These are phyloP conservation scores for Cerceris ruficornis DNA, from an alignment of 2,888 invertebrate species.

Conservation along the genomic window DNA sequence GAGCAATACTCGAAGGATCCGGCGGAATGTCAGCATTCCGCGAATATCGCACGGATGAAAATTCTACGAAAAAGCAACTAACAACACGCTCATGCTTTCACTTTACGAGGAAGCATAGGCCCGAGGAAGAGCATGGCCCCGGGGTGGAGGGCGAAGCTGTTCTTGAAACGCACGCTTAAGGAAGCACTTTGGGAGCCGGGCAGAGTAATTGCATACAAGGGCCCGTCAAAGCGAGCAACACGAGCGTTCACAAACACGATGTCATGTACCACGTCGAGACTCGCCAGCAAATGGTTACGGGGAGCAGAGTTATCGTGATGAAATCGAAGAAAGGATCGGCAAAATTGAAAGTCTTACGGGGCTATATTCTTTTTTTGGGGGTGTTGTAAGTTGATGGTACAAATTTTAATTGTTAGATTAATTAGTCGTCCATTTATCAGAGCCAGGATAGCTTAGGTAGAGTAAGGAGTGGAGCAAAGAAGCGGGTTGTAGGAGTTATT, in stretches of 20 bases:
- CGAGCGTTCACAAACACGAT: slow-evolving; percentile 38
- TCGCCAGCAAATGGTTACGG: slow-evolving; percentile 22
- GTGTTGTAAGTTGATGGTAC: too few relatives aligned
- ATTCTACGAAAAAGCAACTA: slow-evolving; percentile 48
- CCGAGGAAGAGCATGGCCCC: slow-evolving; percentile 19
- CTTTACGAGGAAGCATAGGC: slow-evolving; percentile 44
- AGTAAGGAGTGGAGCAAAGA: too few relatives aligned
- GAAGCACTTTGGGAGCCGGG: slow-evolving; percentile 64
- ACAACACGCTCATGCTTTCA: slow-evolving; percentile 48
- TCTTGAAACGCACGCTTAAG: slow-evolving; percentile 62
- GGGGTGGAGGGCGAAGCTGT: slow-evolving; percentile 22
- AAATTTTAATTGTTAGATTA: too few relatives aligned
- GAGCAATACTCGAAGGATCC: slow-evolving; percentile 13
- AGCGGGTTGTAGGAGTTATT: too few relatives aligned
- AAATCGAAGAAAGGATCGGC: slow-evolving; percentile 1
- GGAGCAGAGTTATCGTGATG: neutral
- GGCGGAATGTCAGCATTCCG: slow-evolving; percentile 26
- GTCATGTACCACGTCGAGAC: slow-evolving; percentile 15
- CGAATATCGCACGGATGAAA: slow-evolving; percentile 45
- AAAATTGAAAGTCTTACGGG: neutral
- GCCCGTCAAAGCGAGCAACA: slow-evolving; percentile 63
- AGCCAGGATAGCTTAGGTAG: too few relatives aligned
- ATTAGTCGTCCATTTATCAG: too few relatives aligned
- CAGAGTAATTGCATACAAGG: slow-evolving; percentile 67
- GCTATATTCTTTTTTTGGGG: too few relatives aligned